A percentile compares a stretch with the other conserved stretches of the same genome.
These are phyloP conservation scores for Augiades crinisus DNA, from an alignment of 2,888 invertebrate species.

Conservation along the genomic window DNA sequence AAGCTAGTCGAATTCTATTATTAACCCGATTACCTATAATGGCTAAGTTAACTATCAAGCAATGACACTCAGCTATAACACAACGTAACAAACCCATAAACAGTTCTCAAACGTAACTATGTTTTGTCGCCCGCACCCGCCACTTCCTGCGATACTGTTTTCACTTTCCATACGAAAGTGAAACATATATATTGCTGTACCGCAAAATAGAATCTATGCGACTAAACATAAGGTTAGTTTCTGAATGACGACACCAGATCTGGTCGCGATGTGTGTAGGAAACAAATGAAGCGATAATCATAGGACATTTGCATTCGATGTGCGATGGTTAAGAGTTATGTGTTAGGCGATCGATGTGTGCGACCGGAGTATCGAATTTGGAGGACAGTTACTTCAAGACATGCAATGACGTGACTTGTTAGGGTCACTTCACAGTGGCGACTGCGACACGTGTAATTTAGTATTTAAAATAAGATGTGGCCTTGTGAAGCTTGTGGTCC, in stretches of 20 bases:
- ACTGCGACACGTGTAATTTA: too few species aligned
- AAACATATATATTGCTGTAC: slow-evolving; percentile 16
- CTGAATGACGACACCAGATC: slow-evolving; percentile 1
- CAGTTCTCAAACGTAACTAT: slow-evolving; percentile 8
- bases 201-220: slow-evolving; percentile 5
- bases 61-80: slow-evolving; percentile 1
- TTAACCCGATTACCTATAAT: not conserved
- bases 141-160: slow-evolving; percentile 28
- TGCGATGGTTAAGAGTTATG: slow-evolving; percentile 3
- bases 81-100: slow-evolving; percentile 19
- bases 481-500: too few species aligned
- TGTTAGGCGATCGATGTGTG: slow-evolving; percentile 6
- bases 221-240: slow-evolving; percentile 2
- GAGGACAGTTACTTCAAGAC: too few species aligned
- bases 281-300: slow-evolving; percentile 21
- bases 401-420: too few species aligned
- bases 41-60: not conserved
- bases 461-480: too few species aligned
- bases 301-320: slow-evolving; percentile 8
- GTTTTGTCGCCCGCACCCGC: slow-evolving; percentile 2
- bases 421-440: too few species aligned
- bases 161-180: slow-evolving; percentile 30
- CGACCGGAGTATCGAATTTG: too few species aligned
- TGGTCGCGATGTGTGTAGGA: slow-evolving; percentile 20
- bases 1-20: too few species aligned